Conservation (phyloP, 2,888 invertebrate genomes). For the Liopterus haemorrhoidalis region DNA sequence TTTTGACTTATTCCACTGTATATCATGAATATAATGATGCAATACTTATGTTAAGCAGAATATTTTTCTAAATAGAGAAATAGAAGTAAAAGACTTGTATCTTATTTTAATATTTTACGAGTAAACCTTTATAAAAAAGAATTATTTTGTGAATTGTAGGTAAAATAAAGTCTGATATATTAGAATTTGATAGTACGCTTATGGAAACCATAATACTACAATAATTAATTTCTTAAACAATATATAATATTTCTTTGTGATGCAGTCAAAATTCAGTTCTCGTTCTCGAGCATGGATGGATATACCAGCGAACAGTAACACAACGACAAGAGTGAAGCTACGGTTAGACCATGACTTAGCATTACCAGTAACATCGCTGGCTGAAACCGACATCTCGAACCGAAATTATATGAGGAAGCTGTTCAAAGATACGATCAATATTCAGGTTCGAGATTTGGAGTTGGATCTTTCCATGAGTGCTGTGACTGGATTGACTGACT, state of each 20-base stretch:
- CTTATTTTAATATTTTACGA: too few relatives aligned
- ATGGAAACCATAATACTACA: too few relatives aligned
- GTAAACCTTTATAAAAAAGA: too few relatives aligned
- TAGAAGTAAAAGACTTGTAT: too few relatives aligned
- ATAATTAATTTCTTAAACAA: too few relatives aligned
- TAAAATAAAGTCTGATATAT: too few relatives aligned
- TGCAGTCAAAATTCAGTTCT: constrained; percentile 74
- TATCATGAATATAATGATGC: too few relatives aligned
- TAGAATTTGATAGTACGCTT: too few relatives aligned
- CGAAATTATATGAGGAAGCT: constrained; percentile 45
- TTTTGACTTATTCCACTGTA: too few relatives aligned
- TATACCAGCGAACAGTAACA: constrained; percentile 49
- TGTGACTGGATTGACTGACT: constrained; percentile 71
- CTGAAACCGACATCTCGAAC: constrained; percentile 44
- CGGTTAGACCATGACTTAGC: constrained; percentile 57
- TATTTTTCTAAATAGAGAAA: too few relatives aligned
- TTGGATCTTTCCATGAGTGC: constrained; percentile 75
- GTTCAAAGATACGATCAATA: constrained; percentile 54
- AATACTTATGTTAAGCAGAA: too few relatives aligned
- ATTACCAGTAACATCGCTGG: constrained; percentile 38
- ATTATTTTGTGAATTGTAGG: too few relatives aligned
- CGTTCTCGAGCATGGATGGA: constrained; percentile 77
- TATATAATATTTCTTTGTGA: constrained; percentile 26
- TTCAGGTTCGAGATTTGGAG: constrained; percentile 59
- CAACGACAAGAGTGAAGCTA: constrained; percentile 53